A percentile compares a stretch with the other conserved stretches of the same genome.
Evolutionary conservation across 2,797 vertebrate genomes (phyloP).

Genomic region (Anniella stebbinsi): DNA sequence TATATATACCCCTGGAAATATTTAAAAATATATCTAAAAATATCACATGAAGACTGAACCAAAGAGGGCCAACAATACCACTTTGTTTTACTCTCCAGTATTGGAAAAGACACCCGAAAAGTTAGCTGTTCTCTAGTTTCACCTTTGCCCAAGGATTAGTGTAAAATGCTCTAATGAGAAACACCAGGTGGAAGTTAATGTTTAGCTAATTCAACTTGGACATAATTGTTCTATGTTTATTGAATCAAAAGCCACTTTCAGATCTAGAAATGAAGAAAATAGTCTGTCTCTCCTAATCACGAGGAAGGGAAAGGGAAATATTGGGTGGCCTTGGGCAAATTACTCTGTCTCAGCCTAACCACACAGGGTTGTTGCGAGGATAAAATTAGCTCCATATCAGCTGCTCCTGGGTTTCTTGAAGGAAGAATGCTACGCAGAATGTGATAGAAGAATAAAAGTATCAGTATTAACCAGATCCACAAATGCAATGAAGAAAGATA

Average conservation of each 20-base stretch:
- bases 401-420: not conserved
- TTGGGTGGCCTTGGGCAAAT: not conserved
- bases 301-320: not conserved
- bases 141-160: conserved; percentile 25
- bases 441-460: not conserved
- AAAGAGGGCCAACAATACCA: not conserved
- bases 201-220: not conserved
- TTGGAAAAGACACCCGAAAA: not conserved
- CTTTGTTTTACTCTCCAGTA: conserved; percentile 4
- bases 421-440: not conserved
- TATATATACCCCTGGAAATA: no score
- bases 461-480: not conserved
- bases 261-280: not conserved
- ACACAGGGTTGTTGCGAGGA: not conserved
- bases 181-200: conserved; percentile 11
- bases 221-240: conserved; percentile 9
- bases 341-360: not conserved
- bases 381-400: not conserved
- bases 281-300: not conserved
- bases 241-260: conserved; percentile 14
- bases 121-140: conserved; percentile 15
- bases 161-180: conserved; percentile 10
- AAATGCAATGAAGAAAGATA: not conserved
- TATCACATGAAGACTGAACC: not conserved
- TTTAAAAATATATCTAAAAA: no score